Evolutionary conservation across 2,797 vertebrate species (phyloP).

Genomic region (Rhyacichthys aspro): DNA sequence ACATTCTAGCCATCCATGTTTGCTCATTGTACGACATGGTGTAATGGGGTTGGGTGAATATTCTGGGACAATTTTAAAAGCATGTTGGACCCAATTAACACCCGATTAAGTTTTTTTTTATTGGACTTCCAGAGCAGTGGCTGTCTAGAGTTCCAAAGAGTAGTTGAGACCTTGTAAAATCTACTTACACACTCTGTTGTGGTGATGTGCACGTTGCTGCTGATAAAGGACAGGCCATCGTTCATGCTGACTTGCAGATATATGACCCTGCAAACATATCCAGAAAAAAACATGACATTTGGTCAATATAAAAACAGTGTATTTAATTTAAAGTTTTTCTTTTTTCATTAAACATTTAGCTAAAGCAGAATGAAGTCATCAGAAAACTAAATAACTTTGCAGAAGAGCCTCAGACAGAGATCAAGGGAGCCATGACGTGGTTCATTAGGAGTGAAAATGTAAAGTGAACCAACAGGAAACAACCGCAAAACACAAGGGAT

Average conservation of each 20-base stretch:
- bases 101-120: no score
- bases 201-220: constrained; percentile 89
- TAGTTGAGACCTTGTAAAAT: no score
- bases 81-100: no score
- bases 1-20: no score
- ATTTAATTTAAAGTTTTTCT: constrained; percentile 31
- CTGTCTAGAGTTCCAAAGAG: no score
- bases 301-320: not conserved
- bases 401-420: not conserved
- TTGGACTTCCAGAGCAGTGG: no score
- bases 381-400: constrained; percentile 30
- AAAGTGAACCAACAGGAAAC: constrained; percentile 26
- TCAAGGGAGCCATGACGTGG: constrained; percentile 2
- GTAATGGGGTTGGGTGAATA: no score
- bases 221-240: constrained; percentile 90
- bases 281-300: constrained; percentile 12
- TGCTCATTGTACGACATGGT: no score
- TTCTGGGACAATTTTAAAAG: no score
- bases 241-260: constrained; percentile 95
- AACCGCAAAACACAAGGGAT: constrained; percentile 11
- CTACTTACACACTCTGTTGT: constrained; percentile 89
- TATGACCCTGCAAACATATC: constrained; percentile 83
- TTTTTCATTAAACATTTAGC: not conserved
- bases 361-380: constrained; percentile 32
- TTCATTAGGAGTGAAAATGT: constrained; percentile 14